phyloP scores from a whole-genome alignment of 2,797 vertebrate genomes.

The Cossypha polioptera region DNA sequence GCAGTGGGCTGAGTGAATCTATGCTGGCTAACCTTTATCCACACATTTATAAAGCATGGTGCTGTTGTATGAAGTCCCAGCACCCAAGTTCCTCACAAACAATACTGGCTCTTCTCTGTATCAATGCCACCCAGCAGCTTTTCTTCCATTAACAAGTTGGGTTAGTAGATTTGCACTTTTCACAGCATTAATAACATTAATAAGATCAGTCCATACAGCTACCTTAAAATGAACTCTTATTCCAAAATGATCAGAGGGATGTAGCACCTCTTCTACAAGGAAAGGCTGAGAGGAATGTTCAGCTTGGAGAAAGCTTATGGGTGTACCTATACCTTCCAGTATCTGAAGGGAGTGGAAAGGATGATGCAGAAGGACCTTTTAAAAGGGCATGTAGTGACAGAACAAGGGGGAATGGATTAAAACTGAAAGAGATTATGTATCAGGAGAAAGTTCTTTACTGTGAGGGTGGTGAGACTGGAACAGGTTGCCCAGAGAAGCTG shows the following conservation, averaged over 20 bases:
- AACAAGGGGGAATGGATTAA: not conserved
- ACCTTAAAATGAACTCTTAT: not conserved
- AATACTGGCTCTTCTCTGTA: not conserved
- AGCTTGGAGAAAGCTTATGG: not conserved
- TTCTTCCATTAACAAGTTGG: not conserved
- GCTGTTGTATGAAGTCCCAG: not conserved
- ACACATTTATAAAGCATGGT: rapidly evolving
- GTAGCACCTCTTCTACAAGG: not conserved
- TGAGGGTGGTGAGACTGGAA: not conserved
- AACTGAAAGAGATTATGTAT: not conserved
- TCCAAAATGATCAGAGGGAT: not conserved
- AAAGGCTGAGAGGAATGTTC: not conserved
- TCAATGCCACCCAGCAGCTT: not conserved
- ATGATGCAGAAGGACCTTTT: not conserved
- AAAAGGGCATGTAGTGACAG: not conserved
- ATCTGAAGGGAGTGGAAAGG: not conserved
- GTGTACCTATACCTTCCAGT: too few species aligned
- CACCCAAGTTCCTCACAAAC: not conserved
- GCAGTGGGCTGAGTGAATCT: too few species aligned
- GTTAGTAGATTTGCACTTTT: not conserved
- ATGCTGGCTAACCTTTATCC: rapidly evolving
- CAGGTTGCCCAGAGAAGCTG: not conserved
- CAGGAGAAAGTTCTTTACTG: not conserved
- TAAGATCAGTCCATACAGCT: not conserved
- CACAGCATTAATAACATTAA: not conserved